Evolutionary conservation across 2,797 vertebrate species (phyloP).

Genomic region (Scolopax rusticola): DNA sequence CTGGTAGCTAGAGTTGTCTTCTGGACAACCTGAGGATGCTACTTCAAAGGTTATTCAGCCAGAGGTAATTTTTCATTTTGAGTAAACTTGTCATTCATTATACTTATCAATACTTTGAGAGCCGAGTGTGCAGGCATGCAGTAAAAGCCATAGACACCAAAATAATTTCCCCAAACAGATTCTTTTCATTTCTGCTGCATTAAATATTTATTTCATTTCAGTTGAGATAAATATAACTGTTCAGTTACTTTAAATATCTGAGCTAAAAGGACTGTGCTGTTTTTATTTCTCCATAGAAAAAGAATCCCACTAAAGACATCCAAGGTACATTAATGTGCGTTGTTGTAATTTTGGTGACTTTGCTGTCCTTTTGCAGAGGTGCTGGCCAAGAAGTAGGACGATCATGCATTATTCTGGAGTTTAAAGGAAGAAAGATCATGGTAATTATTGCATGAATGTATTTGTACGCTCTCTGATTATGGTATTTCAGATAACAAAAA

Average conservation of each 20-base stretch:
- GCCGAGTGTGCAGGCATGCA: accelerated
- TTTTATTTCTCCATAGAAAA: neutral
- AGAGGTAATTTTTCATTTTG: accelerated
- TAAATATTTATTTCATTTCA: neutral
- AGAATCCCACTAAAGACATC: neutral
- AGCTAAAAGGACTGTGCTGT: neutral
- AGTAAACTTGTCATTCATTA: accelerated
- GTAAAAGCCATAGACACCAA: neutral
- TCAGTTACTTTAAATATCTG: neutral
- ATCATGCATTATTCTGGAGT: conserved; percentile 96
- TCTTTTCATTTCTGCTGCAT: accelerated
- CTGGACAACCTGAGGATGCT: neutral
- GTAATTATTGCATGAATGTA: conserved; percentile 72
- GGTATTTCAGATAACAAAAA: neutral
- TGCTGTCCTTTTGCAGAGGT: conserved; percentile 81
- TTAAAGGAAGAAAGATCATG: conserved; percentile 98
- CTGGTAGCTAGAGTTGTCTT: neutral
- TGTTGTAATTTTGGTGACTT: neutral
- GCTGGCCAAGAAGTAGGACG: conserved; percentile 96
- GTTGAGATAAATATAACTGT: neutral
- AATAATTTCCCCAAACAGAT: neutral
- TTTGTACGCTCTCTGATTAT: neutral
- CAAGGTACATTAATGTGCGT: accelerated
- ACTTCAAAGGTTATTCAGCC: neutral
- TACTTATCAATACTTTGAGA: accelerated